Conservation (phyloP, 1,140 invertebrate species). For the Drosophila rufa region DNA sequence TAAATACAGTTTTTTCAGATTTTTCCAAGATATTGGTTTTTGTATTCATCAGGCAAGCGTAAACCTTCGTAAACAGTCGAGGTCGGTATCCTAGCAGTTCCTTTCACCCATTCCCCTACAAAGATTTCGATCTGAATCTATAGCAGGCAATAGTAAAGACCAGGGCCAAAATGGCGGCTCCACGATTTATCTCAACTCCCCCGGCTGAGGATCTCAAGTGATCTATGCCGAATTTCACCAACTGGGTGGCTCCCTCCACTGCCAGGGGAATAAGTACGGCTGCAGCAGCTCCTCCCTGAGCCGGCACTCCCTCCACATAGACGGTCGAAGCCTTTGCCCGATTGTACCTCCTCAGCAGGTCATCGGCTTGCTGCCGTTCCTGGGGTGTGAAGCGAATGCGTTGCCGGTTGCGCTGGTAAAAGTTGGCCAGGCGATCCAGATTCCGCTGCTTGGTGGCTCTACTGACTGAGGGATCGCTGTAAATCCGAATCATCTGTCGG, state of each 20-base stretch:
- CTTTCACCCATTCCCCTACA: not conserved
- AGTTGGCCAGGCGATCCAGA: not conserved
- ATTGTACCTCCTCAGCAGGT: not conserved
- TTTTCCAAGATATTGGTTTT: not conserved
- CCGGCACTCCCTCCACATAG: not conserved
- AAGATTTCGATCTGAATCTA: not conserved
- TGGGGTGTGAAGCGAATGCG: conserved; percentile 1
- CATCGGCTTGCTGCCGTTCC: not conserved
- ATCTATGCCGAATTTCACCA: not conserved
- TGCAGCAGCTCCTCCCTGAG: not conserved
- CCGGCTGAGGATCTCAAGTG: not conserved
- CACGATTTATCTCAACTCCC: conserved; percentile 2
- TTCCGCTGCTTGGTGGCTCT: not conserved
- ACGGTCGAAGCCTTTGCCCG: not conserved
- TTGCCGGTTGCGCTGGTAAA: not conserved
- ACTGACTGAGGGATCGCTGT: not conserved
- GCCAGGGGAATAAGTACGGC: not conserved
- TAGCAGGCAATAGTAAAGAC: not conserved
- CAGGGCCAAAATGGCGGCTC: not conserved
- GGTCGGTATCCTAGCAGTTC: not conserved
- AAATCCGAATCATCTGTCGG: not conserved
- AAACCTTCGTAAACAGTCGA: no score
- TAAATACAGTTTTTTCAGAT: not conserved
- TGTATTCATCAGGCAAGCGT: not conserved
- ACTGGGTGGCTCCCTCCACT: not conserved